Base-by-base conservation (phyloP, 2,888 invertebrate species). In the Thera britannica region DNA sequence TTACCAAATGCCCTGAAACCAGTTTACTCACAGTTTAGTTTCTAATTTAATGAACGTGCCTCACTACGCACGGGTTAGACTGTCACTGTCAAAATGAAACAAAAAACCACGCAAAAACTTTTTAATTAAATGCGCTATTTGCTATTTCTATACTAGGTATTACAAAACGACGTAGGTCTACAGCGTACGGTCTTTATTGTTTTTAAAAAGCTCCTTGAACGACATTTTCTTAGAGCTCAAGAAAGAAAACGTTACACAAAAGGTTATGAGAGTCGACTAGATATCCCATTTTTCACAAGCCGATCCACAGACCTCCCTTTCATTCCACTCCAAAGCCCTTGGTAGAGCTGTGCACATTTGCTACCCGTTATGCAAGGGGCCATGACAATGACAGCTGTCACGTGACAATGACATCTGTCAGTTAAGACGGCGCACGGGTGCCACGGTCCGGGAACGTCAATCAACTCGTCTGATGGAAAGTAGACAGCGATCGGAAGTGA, bases 351-450 rank as follows among this genome's bases (percentile, higher is more conserved):
- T 69, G 77, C 79, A 81, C 82, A 81, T 82, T 81, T 79, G 73
- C 74, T 76, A 73, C 74, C 70, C 74, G 77, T 77, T 72, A 72
- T 75, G 74, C 72, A 72, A 73, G 76, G 77, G 79, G 84, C 78
- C 83, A 80, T 85, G 84, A 79, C 82, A 79, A 67, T 81, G 86
- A 83, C 87, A 86, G 83, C 80, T 76, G 78, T 79, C 83, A 81
- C 77, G 79, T 86, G 86, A 79, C 82, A 79, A 65, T 81, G 86
- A 83, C 87, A 86, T 82, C 79, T 77, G 78, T 79, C 80, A 79
- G 67, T 72, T 68, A 78, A 75, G 75, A 75, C 76, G 82, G 75
- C 77, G 77, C 81, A 81, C 82, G 83, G 68, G 75, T 81, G 73
- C 79, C 79, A 74, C 77, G 77, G 72, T 69, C 61, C 75, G 79